Percentiles rank a stretch among this genome's conserved stretches.
Evolutionary conservation across 2,888 invertebrate genomes (phyloP).

Genomic region (Xanthia togata): DNA sequence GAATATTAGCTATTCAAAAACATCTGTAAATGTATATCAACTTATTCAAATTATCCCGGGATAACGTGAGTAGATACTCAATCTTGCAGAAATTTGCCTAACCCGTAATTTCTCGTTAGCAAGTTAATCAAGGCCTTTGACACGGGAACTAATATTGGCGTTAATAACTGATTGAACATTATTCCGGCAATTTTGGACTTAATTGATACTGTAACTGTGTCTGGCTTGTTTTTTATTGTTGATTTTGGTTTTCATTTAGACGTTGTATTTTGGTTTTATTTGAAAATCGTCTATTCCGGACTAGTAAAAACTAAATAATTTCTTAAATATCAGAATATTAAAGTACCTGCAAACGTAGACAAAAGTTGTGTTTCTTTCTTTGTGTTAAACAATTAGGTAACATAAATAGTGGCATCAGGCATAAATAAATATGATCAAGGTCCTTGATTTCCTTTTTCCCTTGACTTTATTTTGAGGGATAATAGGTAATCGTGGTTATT

Average conservation of each 20-base stretch:
- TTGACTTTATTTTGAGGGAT: neutral
- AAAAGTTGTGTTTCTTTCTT: too few relatives aligned
- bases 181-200: constrained; percentile 35
- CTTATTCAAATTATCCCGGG: constrained; percentile 39
- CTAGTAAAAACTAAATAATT: neutral
- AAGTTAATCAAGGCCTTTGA: constrained; percentile 63
- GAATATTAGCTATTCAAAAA: neutral
- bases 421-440: too few relatives aligned
- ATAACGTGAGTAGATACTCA: constrained; percentile 39
- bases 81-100: constrained; percentile 57
- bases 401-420: neutral
- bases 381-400: neutral
- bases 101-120: constrained; percentile 62
- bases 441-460: neutral
- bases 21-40: constrained; percentile 25
- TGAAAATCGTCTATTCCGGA: neutral
- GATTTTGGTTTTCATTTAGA: neutral
- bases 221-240: neutral
- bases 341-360: neutral
- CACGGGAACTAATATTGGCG: constrained; percentile 57
- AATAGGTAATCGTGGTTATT: neutral
- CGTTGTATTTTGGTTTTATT: neutral
- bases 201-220: neutral
- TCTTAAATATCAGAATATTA: neutral
- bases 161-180: constrained; percentile 56